phyloP scores from a whole-genome alignment of 2,888 invertebrate genomes.

The Philereme transversata region DNA sequence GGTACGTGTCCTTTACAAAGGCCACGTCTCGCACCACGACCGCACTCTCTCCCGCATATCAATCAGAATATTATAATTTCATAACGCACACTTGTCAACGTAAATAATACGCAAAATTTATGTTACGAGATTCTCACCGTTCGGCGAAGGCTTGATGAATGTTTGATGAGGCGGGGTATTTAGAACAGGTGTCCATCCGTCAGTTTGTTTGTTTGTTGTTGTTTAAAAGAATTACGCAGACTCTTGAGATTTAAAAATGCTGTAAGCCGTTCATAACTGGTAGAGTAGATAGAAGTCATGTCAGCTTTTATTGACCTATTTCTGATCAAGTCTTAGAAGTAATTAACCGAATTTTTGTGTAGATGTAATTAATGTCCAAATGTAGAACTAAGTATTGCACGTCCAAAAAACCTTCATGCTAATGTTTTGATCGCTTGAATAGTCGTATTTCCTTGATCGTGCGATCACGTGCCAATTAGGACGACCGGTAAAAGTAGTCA shows the following conservation, averaged over 20 bases:
- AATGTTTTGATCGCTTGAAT: constrained; percentile 19
- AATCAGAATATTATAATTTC: constrained; percentile 80
- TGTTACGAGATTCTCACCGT: constrained; percentile 83
- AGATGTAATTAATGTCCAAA: background rate
- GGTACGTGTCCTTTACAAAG: constrained; percentile 45
- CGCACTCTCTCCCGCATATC: constrained; percentile 63
- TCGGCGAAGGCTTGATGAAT: constrained; percentile 70
- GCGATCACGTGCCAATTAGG: constrained; percentile 24
- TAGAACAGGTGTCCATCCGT: constrained; percentile 46
- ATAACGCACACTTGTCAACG: constrained; percentile 80
- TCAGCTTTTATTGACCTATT: too few species aligned
- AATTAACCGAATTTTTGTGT: too few species aligned
- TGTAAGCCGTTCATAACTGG: too few species aligned
- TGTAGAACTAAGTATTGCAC: constrained; percentile 4
- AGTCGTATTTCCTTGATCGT: constrained; percentile 24
- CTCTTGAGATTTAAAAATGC: too few species aligned
- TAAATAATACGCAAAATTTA: constrained; percentile 84
- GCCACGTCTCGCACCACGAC: constrained; percentile 64
- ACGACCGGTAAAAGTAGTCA: constrained; percentile 24
- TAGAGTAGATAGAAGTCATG: too few species aligned
- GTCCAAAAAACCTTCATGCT: constrained; percentile 15
- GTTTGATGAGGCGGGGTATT: constrained; percentile 63
- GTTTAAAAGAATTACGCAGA: background rate
- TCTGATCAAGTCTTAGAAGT: too few species aligned
- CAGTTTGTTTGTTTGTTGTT: constrained; percentile 16